These are phyloP conservation scores for Lepidocolaptes lacrymiger DNA, from an alignment of 2,797 vertebrate species.

Conservation along the genomic window DNA sequence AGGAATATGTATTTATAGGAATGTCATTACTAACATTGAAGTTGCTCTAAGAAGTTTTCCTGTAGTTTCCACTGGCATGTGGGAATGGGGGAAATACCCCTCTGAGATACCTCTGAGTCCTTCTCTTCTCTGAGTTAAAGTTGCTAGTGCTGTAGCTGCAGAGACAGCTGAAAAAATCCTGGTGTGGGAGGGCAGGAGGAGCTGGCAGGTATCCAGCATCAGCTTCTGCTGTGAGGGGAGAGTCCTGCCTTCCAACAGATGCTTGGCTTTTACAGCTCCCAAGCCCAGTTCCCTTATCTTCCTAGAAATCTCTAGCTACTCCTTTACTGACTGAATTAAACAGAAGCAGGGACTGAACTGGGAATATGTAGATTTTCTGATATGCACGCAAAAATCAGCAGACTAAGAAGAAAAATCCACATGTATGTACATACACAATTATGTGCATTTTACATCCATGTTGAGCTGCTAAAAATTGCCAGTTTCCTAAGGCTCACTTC, in stretches of 20 bases:
- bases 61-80: fast-evolving
- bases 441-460: fast-evolving
- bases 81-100: not conserved
- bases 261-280: constrained; percentile 20
- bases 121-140: not conserved
- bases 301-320: constrained; percentile 25
- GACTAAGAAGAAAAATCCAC: not conserved
- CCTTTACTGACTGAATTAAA: not conserved
- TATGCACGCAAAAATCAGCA: not conserved
- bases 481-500: not conserved
- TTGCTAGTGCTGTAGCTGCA: not conserved
- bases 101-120: not conserved
- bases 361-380: not conserved
- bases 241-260: constrained; percentile 39
- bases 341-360: not conserved
- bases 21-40: not conserved
- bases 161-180: constrained; percentile 30
- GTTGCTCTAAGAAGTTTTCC: not conserved
- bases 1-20: not conserved
- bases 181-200: constrained; percentile 22
- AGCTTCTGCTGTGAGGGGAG: not conserved
- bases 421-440: fast-evolving
- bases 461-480: not conserved
- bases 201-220: constrained; percentile 47
- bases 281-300: constrained; percentile 17